Evolutionary conservation across 2,888 invertebrate species (phyloP).

Genomic region (Girardia tigrina): DNA sequence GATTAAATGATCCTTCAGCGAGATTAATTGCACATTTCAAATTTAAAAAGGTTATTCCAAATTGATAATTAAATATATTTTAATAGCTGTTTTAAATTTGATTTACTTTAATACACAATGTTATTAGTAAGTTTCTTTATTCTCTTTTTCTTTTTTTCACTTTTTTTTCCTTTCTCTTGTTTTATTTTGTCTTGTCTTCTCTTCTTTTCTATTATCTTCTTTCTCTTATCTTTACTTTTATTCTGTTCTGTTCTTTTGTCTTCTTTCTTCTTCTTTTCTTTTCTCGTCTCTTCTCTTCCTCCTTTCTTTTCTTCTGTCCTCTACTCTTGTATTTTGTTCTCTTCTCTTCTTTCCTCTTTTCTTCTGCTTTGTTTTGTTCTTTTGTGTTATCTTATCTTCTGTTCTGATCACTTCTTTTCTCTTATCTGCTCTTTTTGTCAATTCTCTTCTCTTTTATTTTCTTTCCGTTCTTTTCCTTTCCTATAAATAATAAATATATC

Average conservation of each 20-base stretch:
- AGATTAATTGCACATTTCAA: too few species aligned
- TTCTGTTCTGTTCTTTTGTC: background rate
- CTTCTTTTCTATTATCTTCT: background rate
- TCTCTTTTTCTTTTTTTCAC: too few species aligned
- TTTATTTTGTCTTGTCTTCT: background rate
- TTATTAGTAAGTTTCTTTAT: too few species aligned
- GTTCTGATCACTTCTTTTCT: background rate
- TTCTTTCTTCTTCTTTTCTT: conserved; percentile 2
- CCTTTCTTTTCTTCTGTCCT: background rate
- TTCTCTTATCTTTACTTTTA: background rate
- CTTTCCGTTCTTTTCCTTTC: too few species aligned
- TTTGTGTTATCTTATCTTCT: background rate
- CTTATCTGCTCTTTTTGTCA: conserved; percentile 38
- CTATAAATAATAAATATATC: too few species aligned
- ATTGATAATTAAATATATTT: too few species aligned
- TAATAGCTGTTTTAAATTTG: too few species aligned
- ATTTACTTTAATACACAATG: too few species aligned
- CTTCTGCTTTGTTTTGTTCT: background rate
- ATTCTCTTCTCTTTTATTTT: too few species aligned
- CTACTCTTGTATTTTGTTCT: background rate
- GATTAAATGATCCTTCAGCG: too few species aligned
- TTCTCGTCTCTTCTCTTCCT: conserved; percentile 2
- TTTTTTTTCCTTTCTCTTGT: background rate
- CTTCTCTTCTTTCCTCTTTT: too few species aligned
- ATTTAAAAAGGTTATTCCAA: too few species aligned